A percentile compares a stretch with the other conserved stretches of the same genome.
These are phyloP conservation scores for Hippocampus zosterae DNA, from an alignment of 2,113 vertebrate species.

Conservation along the genomic window DNA sequence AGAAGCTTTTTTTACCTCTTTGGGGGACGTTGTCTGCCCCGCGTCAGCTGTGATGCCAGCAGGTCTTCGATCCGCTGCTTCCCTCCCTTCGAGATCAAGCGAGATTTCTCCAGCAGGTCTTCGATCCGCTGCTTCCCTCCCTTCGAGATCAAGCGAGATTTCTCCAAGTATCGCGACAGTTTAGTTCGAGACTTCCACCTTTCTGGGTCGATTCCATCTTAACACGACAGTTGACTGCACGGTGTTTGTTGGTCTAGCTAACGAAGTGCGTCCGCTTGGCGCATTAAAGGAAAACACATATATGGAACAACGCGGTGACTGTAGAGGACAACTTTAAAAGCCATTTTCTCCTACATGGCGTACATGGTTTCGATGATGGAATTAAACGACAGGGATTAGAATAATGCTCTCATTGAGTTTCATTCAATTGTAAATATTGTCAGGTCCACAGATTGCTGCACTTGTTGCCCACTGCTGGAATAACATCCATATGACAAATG, in stretches of 20 bases:
- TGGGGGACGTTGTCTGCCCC: neutral
- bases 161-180: constrained; percentile 54
- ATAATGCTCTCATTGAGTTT: neutral
- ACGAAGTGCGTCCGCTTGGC: neutral
- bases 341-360: neutral
- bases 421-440: neutral
- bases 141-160: constrained; percentile 33
- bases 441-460: neutral
- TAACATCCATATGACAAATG: too few relatives aligned
- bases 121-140: neutral
- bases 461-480: too few relatives aligned
- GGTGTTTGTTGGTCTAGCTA: too few relatives aligned
- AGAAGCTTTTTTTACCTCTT: neutral
- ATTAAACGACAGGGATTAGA: neutral
- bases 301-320: neutral
- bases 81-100: constrained; percentile 7
- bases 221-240: constrained; percentile 24
- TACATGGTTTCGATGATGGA: neutral
- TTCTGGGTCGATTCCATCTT: constrained; percentile 57
- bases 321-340: neutral
- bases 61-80: neutral
- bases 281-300: neutral
- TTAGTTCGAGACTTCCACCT: constrained; percentile 24
- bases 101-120: too few relatives aligned
- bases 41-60: constrained; percentile 51